These are phyloP conservation scores for Phoxinus dragarum DNA, from an alignment of 2,797 vertebrate species.

Conservation along the genomic window DNA sequence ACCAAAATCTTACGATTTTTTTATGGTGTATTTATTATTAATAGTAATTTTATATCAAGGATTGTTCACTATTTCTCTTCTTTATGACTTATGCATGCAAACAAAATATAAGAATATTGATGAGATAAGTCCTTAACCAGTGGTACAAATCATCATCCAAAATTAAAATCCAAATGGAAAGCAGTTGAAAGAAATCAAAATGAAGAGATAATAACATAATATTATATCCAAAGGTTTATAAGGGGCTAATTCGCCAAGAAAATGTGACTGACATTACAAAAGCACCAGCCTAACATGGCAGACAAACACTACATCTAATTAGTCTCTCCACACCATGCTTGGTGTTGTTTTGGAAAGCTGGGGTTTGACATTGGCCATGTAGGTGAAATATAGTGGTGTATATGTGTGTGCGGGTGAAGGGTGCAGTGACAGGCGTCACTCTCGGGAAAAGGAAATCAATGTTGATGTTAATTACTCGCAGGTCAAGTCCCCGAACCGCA, in stretches of 20 bases:
- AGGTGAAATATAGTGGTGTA: conserved; percentile 76
- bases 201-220: neutral
- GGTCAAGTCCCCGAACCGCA: conserved; percentile 73
- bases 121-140: neutral
- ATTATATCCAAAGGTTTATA: neutral
- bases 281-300: conserved; percentile 38
- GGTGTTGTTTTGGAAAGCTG: conserved; percentile 63
- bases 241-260: conserved; percentile 36
- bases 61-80: neutral
- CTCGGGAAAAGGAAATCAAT: conserved; percentile 83
- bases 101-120: neutral
- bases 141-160: neutral
- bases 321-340: conserved; percentile 56
- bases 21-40: neutral
- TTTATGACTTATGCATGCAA: neutral
- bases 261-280: conserved; percentile 50
- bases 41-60: neutral
- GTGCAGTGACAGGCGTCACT: conserved; percentile 81
- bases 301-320: conserved; percentile 57
- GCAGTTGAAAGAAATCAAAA: neutral
- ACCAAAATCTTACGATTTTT: neutral
- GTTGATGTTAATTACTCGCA: conserved; percentile 83
- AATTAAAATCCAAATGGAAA: neutral
- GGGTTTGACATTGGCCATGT: conserved; percentile 60
- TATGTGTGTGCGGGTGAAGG: conserved; percentile 71